phyloP scores from a whole-genome alignment of 2,113 vertebrate genomes.

The Madoqua kirkii region DNA sequence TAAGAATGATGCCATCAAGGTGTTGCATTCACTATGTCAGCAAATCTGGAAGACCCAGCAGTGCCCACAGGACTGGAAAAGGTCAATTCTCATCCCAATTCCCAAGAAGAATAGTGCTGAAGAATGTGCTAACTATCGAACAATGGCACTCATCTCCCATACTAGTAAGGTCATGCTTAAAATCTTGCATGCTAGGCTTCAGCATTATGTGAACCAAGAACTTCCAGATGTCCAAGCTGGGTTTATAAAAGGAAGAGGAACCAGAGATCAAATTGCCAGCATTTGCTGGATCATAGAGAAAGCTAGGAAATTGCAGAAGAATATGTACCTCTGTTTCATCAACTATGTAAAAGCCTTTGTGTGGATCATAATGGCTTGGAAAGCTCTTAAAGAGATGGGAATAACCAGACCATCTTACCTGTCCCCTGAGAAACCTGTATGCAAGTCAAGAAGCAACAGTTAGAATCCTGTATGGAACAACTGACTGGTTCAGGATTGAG shows the following conservation, averaged over 20 bases:
- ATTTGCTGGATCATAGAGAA: background rate
- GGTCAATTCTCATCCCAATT: background rate
- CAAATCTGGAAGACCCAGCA: background rate
- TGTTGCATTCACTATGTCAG: background rate
- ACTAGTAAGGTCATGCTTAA: background rate
- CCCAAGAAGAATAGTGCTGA: background rate
- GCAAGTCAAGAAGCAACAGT: background rate
- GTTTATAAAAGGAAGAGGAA: background rate
- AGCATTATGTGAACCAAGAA: background rate
- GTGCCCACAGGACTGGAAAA: background rate
- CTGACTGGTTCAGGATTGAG: background rate
- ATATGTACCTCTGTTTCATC: background rate
- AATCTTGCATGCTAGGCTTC: background rate
- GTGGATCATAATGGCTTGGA: background rate
- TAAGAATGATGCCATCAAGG: background rate
- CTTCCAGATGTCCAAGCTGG: background rate
- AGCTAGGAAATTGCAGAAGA: background rate
- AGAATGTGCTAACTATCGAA: background rate
- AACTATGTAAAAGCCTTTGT: background rate
- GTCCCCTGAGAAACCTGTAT: background rate
- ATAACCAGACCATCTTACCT: background rate
- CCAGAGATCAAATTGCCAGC: background rate
- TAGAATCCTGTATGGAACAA: background rate
- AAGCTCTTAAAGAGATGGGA: background rate
- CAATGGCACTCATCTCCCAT: background rate